Percentiles rank a stretch among this genome's conserved stretches.
phyloP scores from a whole-genome alignment of 2,113 vertebrate genomes.

The Cathartes aura region DNA sequence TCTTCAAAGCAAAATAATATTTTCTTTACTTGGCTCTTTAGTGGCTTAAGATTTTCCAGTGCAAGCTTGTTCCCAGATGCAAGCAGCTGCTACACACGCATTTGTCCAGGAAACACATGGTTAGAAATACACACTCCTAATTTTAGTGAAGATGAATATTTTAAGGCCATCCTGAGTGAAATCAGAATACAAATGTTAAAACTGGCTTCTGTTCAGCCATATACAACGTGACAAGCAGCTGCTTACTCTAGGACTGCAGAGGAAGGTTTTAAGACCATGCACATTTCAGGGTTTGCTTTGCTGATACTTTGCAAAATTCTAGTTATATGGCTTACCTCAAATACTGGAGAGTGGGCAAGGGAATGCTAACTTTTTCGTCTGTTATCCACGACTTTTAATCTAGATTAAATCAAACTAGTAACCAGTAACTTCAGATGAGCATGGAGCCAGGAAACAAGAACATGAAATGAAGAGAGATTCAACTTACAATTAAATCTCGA shows the following conservation, averaged over 20 bases:
- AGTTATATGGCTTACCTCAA: background rate
- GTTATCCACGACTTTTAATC: background rate
- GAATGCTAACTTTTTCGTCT: background rate
- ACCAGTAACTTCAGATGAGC: background rate
- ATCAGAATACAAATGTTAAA: slow-evolving; percentile 37
- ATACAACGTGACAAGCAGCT: background rate
- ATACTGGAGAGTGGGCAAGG: background rate
- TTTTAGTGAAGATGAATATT: slow-evolving; percentile 52
- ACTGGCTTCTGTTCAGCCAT: slow-evolving; percentile 2
- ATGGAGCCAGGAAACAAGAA: background rate
- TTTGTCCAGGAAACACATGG: slow-evolving; percentile 25
- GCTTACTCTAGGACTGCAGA: background rate
- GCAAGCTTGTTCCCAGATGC: slow-evolving; percentile 35
- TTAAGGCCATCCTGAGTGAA: slow-evolving; percentile 44
- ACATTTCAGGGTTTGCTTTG: background rate
- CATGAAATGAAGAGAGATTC: background rate
- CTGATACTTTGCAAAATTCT: background rate
- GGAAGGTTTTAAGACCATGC: slow-evolving; percentile 5
- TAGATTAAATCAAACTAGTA: background rate
- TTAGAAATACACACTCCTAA: slow-evolving; percentile 47
- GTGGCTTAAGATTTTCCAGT: background rate
- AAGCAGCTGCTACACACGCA: background rate
- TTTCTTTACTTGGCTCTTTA: background rate
- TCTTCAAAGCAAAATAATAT: background rate
- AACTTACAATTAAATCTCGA: slow-evolving; percentile 83